Evolutionary conservation across 1,140 invertebrate genomes (phyloP).

Genomic region (Acromyrmex charruanus): DNA sequence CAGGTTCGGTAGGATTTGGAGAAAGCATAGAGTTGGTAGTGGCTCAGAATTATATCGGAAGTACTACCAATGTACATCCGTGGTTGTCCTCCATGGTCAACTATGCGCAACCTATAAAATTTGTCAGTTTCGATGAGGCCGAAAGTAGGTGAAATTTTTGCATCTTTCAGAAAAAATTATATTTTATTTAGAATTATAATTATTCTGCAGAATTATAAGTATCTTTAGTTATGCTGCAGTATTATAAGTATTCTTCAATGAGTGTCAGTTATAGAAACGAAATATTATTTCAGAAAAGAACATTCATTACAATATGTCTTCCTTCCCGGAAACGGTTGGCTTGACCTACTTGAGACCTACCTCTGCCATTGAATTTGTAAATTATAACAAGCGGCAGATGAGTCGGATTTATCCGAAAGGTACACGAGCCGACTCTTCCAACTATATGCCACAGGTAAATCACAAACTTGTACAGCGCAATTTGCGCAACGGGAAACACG

Average conservation of each 20-base stretch:
- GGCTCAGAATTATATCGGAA: constrained; percentile 95
- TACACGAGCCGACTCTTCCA: constrained; percentile 99
- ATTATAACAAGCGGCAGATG: constrained; percentile 99
- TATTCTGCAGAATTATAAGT: background rate
- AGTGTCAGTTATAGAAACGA: background rate
- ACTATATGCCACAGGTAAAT: constrained; percentile 99
- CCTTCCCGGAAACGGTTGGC: constrained; percentile 98
- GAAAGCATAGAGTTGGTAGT: constrained; percentile 90
- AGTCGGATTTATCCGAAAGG: constrained; percentile 99
- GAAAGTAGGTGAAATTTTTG: constrained; percentile 90
- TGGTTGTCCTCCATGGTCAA: constrained; percentile 99
- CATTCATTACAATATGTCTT: constrained; percentile 99
- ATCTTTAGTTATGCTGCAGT: no score
- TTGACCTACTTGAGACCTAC: constrained; percentile 96
- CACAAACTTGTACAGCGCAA: background rate
- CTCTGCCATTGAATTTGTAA: constrained; percentile 99
- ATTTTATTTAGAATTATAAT: constrained; percentile 5
- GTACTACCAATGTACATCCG: constrained; percentile 99
- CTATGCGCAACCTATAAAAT: constrained; percentile 99
- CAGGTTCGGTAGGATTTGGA: constrained; percentile 81
- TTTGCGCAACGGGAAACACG: background rate
- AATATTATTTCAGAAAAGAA: constrained; percentile 92
- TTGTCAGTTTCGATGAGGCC: constrained; percentile 98
- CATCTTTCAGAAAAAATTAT: background rate
- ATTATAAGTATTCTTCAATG: no score